Conservation (phyloP, 2,113 vertebrate species). For the Nettapus auritus region DNA sequence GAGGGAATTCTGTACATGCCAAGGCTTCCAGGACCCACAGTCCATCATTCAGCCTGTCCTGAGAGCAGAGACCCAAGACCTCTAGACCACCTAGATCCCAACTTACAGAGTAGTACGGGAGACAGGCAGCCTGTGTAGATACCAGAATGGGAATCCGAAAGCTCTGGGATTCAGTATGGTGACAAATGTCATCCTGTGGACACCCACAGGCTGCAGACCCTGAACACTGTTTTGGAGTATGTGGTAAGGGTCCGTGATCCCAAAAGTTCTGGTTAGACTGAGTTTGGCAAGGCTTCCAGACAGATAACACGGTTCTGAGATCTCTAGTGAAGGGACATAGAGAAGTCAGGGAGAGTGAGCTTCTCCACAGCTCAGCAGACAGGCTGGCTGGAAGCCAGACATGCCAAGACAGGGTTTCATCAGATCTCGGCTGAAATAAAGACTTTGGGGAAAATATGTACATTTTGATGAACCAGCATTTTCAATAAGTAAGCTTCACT, state of each 20-base stretch:
- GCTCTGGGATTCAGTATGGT: not conserved
- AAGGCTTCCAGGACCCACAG: not conserved
- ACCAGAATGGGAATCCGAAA: not conserved
- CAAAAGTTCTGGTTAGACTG: not conserved
- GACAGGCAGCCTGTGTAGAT: not conserved
- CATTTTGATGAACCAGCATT: constrained; percentile 27
- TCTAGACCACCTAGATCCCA: not conserved
- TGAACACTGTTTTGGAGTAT: not conserved
- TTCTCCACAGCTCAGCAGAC: not conserved
- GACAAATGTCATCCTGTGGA: not conserved
- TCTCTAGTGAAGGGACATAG: not conserved
- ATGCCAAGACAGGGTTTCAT: not conserved
- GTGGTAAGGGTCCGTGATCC: not conserved
- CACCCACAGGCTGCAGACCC: not conserved
- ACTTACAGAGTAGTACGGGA: not conserved
- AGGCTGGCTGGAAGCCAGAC: not conserved
- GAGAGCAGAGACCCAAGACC: not conserved
- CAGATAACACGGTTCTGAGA: not conserved
- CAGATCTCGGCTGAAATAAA: not conserved
- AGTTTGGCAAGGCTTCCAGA: not conserved
- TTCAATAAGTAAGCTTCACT: not conserved
- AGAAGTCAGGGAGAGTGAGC: not conserved
- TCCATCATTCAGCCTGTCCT: not conserved
- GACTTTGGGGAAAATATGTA: not conserved
- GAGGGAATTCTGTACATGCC: not conserved